phyloP scores from a whole-genome alignment of 2,113 vertebrate genomes.

The Sminthopsis crassicaudata region DNA sequence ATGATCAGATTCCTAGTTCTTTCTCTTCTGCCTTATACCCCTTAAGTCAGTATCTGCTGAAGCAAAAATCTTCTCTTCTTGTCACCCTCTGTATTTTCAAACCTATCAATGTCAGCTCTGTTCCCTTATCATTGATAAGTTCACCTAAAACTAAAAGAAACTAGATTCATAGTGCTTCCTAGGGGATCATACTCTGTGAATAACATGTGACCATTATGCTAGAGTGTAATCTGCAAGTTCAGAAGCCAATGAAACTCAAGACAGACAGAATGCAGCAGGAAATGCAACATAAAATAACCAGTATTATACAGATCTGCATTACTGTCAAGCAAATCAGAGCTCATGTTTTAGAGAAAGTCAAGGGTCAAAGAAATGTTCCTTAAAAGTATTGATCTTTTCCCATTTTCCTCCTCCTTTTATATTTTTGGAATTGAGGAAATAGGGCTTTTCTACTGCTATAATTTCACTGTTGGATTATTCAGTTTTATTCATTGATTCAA shows the following conservation, averaged over 20 bases:
- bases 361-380: conserved; percentile 47
- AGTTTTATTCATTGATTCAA: conserved; percentile 34
- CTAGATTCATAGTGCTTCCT: conserved; percentile 44
- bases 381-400: conserved; percentile 58
- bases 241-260: conserved; percentile 68
- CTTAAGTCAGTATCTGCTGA: too few species aligned
- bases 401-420: conserved; percentile 36
- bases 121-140: conserved; percentile 39
- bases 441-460: conserved; percentile 27
- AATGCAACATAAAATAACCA: conserved; percentile 71
- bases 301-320: conserved; percentile 25
- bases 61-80: too few species aligned
- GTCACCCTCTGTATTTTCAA: too few species aligned
- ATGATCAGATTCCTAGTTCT: too few species aligned
- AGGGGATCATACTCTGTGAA: conserved; percentile 33
- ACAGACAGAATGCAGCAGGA: conserved; percentile 70
- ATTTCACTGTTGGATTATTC: conserved; percentile 42
- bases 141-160: conserved; percentile 57
- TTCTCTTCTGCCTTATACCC: too few species aligned
- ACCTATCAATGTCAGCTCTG: too few species aligned
- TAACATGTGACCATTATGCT: conserved; percentile 28
- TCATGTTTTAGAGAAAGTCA: conserved; percentile 67
- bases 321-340: fast-evolving
- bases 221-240: conserved; percentile 57
- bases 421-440: conserved; percentile 57